Evolutionary conservation across 2,113 vertebrate species (phyloP), one percentile per base, ranked within the genome.

Genomic region (Indicator indicator): DNA sequence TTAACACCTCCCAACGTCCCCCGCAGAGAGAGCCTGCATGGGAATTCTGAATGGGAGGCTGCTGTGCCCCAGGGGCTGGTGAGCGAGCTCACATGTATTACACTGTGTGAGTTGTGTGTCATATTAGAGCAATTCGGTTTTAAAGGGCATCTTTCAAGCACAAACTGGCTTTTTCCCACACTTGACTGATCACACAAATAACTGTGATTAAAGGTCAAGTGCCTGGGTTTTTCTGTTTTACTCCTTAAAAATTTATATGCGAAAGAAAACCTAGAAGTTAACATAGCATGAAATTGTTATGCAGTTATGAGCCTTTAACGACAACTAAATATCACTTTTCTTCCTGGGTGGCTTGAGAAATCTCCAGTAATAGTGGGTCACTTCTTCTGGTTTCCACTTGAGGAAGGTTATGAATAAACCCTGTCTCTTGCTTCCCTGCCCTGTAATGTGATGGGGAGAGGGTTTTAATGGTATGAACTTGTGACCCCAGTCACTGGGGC

Each of bases 171-270:
- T 97, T 96, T 93, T 68, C 73, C 79, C 93, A 92, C 93, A 95
- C 94, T 96, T 96, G 94, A 85, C 74, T 97, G 95, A 96, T 95
- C 92, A 79, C 94, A 95, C 95, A 97, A 96, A 96, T 96, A 94
- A 95, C 95, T 94, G 89, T 96, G 95, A 95, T 97, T 96, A 97
- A 97, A 96, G 97, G 97, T 97, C 96, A 97, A 95, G 83, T 95
- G 91, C 86, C 74, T 94, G 78, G 82, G 84, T 77, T 97, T 96
- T 96, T 94, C 96, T 95, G 6, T 94, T 95, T 95, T 94, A 73
- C 81, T 96, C 79, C 92, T 94, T 94, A 94, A 95, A 95, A 97
- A 96, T 93, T 95, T 89, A 89, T 93, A 93, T 96, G 93, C 27
- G 38, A 84, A 85, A 58, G 93, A 68, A 96, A 95, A 70, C 88